A percentile compares a stretch with the other conserved stretches of the same genome.
phyloP scores from a whole-genome alignment of 2,797 vertebrate species.

The Urocyon cinereoargenteus region DNA sequence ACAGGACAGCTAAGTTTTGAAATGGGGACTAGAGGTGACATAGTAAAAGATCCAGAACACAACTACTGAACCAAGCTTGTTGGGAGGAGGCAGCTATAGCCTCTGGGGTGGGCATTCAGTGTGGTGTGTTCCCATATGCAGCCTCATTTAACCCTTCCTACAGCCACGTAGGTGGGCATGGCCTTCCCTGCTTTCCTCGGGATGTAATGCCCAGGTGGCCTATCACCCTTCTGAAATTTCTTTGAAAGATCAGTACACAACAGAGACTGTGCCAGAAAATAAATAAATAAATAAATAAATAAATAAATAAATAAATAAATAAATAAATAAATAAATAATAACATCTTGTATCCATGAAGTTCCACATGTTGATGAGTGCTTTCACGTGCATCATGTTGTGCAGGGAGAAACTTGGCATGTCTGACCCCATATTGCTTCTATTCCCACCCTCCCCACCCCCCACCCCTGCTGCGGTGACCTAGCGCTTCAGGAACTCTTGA shows the following conservation, averaged over 20 bases:
- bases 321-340: neutral
- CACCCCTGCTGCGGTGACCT: neutral
- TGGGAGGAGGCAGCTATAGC: neutral
- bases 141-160: neutral
- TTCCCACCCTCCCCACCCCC: too few species aligned
- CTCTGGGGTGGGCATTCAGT: neutral
- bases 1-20: neutral
- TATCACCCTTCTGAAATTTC: neutral
- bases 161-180: neutral
- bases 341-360: neutral
- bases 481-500: neutral
- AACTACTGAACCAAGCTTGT: neutral
- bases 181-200: neutral
- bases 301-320: too few species aligned
- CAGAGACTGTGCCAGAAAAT: neutral
- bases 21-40: neutral
- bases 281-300: neutral
- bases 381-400: neutral
- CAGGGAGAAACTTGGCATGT: neutral
- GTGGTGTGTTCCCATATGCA: accelerated
- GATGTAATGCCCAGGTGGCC: neutral
- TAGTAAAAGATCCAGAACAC: neutral
- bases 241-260: neutral
- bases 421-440: neutral
- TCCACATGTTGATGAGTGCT: neutral